Evolutionary conservation across 1,140 invertebrate genomes (phyloP), one percentile per base, ranked within the genome.

Genomic region (Bombus waltoni): DNA sequence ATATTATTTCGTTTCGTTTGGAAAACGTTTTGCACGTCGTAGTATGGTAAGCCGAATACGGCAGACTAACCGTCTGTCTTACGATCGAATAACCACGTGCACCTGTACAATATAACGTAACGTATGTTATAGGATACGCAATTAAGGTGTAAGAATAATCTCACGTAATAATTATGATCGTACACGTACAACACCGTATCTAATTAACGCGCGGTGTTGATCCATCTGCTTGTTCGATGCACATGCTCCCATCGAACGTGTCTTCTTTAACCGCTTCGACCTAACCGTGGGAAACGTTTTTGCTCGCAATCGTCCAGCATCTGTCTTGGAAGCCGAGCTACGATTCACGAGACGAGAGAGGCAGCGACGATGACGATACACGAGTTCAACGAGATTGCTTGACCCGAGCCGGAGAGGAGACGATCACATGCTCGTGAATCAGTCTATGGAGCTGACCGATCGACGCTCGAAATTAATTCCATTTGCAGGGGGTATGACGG

Each of bases 401-500:
- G 53, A 73, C 71, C 71, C 25, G n/a, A 35, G 47, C 25, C 35
- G 22, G 13, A 72, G 32, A 2, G 25, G 57, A 25, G 70, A 47
- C 81, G 44, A 47, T 77, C 76, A 53, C 35, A 8, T 32, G 71
- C 13, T 53, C 77, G 65, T 73, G 83, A 81, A 66, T 65, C 70
- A 81, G 53, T 5, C 35, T 11, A 40, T 18, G 3, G 76, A 62
- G 3, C 40, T 6, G 47, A 72, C 42, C 35, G 62, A 74, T 83
- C 68, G 70, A 25, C 75, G 81, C 65, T 78, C 70, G 74, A 87
- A 89, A 85, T 87, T 83, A 88, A 85, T 89, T 90, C 74, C 47
- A 73, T 87, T 86, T 83, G 75, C 79, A 42, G 80, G 85, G 88
- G 86, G 86, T 90, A 85, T 88, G 73, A 78, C 83, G 90, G 89